Conservation (phyloP, 2,113 vertebrate genomes). For the Ifrita kowaldi region DNA sequence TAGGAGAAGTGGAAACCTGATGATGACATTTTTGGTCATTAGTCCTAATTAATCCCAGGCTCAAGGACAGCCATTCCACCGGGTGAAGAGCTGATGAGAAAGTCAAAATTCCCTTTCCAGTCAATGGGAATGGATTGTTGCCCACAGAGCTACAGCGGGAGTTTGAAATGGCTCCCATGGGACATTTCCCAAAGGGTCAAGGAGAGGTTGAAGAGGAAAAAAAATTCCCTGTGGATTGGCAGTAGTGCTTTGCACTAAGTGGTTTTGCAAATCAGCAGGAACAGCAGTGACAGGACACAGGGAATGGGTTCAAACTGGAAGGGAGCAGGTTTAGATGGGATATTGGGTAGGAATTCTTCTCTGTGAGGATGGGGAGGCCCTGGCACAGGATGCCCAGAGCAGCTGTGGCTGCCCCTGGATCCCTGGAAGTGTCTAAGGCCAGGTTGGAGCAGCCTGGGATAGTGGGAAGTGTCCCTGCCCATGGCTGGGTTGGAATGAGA, state of each 20-base stretch:
- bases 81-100: not conserved
- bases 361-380: rapidly evolving
- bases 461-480: not conserved
- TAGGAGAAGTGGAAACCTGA: not conserved
- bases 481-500: not conserved
- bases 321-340: not conserved
- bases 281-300: not conserved
- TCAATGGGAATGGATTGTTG: not conserved
- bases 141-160: not conserved
- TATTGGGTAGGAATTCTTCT: not conserved
- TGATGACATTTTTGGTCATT: not conserved
- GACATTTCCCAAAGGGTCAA: not conserved
- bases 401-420: not conserved
- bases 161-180: not conserved
- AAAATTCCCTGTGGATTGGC: not conserved
- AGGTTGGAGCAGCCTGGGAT: rapidly evolving
- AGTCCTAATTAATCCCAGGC: not conserved
- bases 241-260: not conserved
- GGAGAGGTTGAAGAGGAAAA: not conserved
- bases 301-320: not conserved
- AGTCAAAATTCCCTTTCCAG: not conserved
- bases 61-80: not conserved
- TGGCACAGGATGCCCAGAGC: not conserved
- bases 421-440: not conserved
- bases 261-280: not conserved